Evolutionary conservation across 2,113 vertebrate species (phyloP).

Genomic region (Cheirogaleus medius): DNA sequence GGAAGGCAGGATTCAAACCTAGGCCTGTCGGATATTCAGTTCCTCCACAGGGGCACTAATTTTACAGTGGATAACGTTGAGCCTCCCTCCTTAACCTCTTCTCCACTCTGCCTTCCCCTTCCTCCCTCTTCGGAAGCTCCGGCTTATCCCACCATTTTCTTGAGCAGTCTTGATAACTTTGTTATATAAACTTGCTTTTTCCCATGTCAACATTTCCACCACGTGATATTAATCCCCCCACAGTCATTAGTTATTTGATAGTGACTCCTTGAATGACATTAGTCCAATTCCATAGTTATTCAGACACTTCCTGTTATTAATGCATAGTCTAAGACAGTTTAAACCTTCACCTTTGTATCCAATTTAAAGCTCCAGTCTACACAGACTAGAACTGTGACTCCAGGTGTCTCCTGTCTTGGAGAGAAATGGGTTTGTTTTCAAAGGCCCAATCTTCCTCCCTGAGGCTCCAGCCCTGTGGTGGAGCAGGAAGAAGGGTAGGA

Average conservation of each 20-base stretch:
- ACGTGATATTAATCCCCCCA: neutral
- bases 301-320: neutral
- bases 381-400: neutral
- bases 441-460: neutral
- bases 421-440: neutral
- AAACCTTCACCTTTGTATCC: neutral
- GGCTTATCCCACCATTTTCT: neutral
- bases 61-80: neutral
- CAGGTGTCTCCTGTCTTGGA: no score
- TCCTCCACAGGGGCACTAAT: neutral
- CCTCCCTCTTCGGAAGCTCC: neutral
- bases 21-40: rapidly evolving
- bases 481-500: neutral
- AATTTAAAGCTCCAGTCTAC: neutral
- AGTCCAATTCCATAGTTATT: neutral
- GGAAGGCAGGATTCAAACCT: neutral
- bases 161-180: neutral
- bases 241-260: neutral
- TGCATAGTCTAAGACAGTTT: neutral
- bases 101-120: neutral
- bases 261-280: neutral
- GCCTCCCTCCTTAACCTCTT: neutral
- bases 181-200: neutral
- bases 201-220: neutral
- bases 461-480: neutral